Evolutionary conservation across 2,797 vertebrate species (phyloP).

Genomic region (Neopelma chrysocephalum): DNA sequence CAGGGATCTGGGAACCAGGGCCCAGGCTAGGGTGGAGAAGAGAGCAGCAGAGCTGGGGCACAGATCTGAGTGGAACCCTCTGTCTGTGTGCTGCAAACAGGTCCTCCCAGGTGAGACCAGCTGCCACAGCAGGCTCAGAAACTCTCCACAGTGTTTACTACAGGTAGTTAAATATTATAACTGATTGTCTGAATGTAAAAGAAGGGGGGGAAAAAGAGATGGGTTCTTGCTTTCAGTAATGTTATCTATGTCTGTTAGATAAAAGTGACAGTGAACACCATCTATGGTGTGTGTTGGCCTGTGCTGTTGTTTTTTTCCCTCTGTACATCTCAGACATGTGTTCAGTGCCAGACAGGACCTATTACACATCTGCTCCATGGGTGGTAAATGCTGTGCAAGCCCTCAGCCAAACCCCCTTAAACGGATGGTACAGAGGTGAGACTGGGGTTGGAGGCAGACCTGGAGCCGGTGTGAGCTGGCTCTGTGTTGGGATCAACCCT

Average conservation of each 20-base stretch:
- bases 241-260: constrained; percentile 17
- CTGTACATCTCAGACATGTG: neutral
- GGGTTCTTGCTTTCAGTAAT: neutral
- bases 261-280: constrained; percentile 6
- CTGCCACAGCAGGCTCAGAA: accelerated
- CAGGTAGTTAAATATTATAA: neutral
- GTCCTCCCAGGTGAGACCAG: neutral
- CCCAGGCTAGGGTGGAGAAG: neutral
- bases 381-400: neutral
- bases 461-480: accelerated
- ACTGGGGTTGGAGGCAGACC: neutral
- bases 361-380: neutral
- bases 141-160: neutral
- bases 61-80: neutral
- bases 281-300: neutral
- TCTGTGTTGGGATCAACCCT: accelerated
- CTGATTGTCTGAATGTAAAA: neutral
- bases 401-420: neutral
- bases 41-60: neutral
- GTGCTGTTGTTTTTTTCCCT: neutral
- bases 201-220: neutral
- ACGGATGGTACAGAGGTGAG: neutral
- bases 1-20: neutral
- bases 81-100: neutral
- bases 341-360: neutral